Evolutionary conservation across 2,888 invertebrate genomes (phyloP), one percentile per base, ranked within the genome.

Genomic region (Villa cingulata): DNA sequence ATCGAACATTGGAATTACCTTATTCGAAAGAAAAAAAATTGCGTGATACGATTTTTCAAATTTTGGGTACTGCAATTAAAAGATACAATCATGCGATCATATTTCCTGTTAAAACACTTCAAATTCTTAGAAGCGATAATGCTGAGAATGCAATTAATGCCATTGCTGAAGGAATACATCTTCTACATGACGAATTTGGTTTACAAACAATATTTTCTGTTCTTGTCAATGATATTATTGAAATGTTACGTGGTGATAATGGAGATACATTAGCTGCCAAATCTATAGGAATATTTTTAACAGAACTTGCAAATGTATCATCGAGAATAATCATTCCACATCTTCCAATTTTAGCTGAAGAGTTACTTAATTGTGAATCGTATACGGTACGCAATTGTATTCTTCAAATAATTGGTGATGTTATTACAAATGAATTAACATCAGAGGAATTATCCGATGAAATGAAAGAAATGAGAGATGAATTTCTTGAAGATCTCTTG

Each of bases 31-130:
- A 80, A 54, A 83, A 82, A 54, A 70, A 76, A 41, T 71, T 75
- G 0, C 73, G 80, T 50, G 80, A 82, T 54, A 80, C 81, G 15
- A 74, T 90, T 6, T 81, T 83, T 60, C 81, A 87, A 73, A 77
- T 91, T 37, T 72, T 94, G 49, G 90, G 88, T 15, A 74, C 78
- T 3, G 74, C 90, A 40, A 79, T 91, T 18, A 88, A 86, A 63
- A 79, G 77, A 44, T 89, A 88, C 63, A 87, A 86, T 62, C 88
- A 92, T 68, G 85, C 85, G 1, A 75, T 83, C 39, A 77, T 80
- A 29, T 87, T 86, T 62, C 76, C 84, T 2, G 77, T 84, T 7
- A 80, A 82, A 59, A 73, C 86, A 48, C 78, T 78, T 20, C 77
- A 77, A 70, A 75, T 77, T 16, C 48, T 70, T 3, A 59, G 66